phyloP scores from a whole-genome alignment of 1,140 invertebrate genomes.

The Eubasilissa regina region DNA sequence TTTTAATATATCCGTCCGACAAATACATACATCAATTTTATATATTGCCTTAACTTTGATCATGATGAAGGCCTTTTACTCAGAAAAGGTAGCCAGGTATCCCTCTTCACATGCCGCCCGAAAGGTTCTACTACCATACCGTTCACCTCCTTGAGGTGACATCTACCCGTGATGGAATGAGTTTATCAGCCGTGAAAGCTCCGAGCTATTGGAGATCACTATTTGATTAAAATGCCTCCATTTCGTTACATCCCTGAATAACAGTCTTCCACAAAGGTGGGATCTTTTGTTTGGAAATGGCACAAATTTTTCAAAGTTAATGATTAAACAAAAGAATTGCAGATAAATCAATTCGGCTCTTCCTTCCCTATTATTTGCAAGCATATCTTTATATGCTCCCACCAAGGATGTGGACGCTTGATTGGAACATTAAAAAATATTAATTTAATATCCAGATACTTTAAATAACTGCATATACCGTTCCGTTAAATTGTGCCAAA shows the following conservation, averaged over 20 bases:
- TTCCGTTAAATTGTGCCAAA: too few species aligned
- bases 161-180: constrained; percentile 17
- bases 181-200: constrained; percentile 34
- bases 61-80: not conserved
- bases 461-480: too few species aligned
- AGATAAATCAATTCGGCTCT: constrained; percentile 32
- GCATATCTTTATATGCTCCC: constrained; percentile 21
- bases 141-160: constrained; percentile 15
- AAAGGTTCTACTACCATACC: not conserved
- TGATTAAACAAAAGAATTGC: constrained; percentile 21
- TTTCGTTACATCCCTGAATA: constrained; percentile 33
- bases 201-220: constrained; percentile 28
- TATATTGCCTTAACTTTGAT: constrained; percentile 21
- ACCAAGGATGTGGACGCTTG: too few species aligned
- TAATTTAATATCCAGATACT: too few species aligned
- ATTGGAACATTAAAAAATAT: too few species aligned
- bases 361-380: not conserved
- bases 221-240: constrained; percentile 32
- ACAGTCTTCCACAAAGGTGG: constrained; percentile 3
- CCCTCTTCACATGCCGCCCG: not conserved
- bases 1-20: too few species aligned
- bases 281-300: constrained; percentile 33
- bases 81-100: not conserved
- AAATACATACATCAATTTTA: constrained; percentile 18
- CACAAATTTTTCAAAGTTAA: constrained; percentile 11